Base-by-base conservation (phyloP, 2,888 invertebrate genomes). In the Eupithecia pulchellata region DNA sequence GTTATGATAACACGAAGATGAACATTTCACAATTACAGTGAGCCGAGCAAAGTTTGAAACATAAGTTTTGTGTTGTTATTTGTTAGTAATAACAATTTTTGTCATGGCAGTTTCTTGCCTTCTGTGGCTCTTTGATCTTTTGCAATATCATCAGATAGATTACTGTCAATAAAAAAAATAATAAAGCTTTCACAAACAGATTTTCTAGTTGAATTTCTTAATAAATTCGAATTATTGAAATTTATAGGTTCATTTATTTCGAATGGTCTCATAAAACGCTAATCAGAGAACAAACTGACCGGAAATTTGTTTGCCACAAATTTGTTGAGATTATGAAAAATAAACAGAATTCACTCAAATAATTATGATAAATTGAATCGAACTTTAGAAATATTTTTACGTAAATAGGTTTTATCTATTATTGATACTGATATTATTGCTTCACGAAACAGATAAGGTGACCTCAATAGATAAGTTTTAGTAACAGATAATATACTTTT, bases 371-470 rank as follows among this genome's bases (percentile, higher is more conserved):
- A 70, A 63, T 67, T 61, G 55, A 68, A 71, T 66, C 65, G 61
- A 74, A 76, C 67, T 69, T 71, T 72, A 68, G 71, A 79, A 58
- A 75, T 70, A 75, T 73, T 81, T 72, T 80, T 79, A 82, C 79
- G 79, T 83, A 82, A 83, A 78, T 78, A 76, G 72, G 74, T 75
- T n/a, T 71, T 79, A 81, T 66, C 69, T 69, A 71, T 71, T 79
- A 80, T 77, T 78, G 86, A 88, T 88, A 86, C 84, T 81, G 79
- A 83, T 86, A 84, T 85, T 88, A 89, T 86, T 85, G 84, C 84
- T 86, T 84, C 86, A 84, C 80, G 80, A 83, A 82, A 85, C 65
- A 77, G 88, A 89, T 89, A 88, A 81, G 77, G 73, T 75, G 85
- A 76, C 90, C 89, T 85, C 87, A 79, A 85, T 89, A 85, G 89